Evolutionary conservation across 2,888 invertebrate species (phyloP).

Genomic region (Pherbina coryleti): DNA sequence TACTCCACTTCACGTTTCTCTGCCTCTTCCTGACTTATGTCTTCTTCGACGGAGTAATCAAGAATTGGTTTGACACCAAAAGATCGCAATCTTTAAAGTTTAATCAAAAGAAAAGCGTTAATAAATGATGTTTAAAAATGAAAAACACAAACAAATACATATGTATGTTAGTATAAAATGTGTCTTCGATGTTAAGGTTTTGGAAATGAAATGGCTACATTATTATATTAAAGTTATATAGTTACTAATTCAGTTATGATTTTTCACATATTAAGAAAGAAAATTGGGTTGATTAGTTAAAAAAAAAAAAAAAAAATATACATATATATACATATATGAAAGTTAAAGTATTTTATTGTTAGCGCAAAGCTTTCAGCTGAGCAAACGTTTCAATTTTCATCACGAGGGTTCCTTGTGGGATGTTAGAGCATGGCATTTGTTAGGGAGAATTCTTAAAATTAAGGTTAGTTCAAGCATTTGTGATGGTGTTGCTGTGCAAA

Average conservation of each 20-base stretch:
- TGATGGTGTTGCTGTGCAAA: background rate
- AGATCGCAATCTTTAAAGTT: conserved; percentile 77
- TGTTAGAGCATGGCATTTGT: background rate
- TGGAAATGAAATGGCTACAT: no score
- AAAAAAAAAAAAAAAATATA: no score
- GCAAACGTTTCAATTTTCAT: no score
- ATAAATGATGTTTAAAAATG: background rate
- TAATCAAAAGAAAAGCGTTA: background rate
- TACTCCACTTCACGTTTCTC: conserved; percentile 95
- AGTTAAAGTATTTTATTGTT: no score
- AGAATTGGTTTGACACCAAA: conserved; percentile 99
- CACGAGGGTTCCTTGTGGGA: no score
- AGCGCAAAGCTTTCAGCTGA: no score
- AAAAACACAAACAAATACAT: background rate
- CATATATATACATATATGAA: no score
- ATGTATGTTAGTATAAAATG: background rate
- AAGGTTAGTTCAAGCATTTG: background rate
- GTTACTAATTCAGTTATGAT: no score
- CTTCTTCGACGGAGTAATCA: conserved; percentile 98
- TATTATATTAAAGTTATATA: no score
- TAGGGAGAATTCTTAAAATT: background rate
- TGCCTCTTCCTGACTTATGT: conserved; percentile 92
- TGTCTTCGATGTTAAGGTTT: no score
- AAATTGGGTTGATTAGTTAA: no score
- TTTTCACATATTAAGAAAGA: no score